Conservation (phyloP, 2,113 vertebrate species). For the Lepus timidus region DNA sequence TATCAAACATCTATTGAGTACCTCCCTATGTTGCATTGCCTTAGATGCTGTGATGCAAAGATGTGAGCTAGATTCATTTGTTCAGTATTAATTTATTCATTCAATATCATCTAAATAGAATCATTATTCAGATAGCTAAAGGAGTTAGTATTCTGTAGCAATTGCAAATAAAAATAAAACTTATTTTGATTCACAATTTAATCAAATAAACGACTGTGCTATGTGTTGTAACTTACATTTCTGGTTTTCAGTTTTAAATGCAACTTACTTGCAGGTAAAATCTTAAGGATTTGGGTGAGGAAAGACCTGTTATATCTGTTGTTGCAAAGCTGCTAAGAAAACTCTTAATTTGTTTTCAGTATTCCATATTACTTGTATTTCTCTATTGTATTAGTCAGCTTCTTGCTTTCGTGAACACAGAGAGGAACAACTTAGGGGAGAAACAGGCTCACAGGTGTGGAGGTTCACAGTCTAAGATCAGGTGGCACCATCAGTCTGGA, state of each 20-base stretch:
- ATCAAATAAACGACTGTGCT: not conserved
- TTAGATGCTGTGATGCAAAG: not conserved
- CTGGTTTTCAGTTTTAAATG: slow-evolving; percentile 27
- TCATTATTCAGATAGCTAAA: not conserved
- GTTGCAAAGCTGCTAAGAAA: not conserved
- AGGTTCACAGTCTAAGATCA: no score
- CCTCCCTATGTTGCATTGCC: not conserved
- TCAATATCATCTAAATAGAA: not conserved
- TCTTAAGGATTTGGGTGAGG: not conserved
- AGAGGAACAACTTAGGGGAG: no score
- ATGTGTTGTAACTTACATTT: not conserved
- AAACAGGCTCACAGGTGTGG: no score
- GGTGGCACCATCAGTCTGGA: no score
- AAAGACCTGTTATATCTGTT: not conserved
- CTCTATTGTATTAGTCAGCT: not conserved
- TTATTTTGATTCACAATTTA: slow-evolving; percentile 26
- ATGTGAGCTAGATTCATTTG: not conserved
- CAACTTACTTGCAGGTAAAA: not conserved
- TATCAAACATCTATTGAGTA: not conserved
- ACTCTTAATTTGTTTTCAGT: not conserved
- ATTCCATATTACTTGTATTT: slow-evolving; percentile 26
- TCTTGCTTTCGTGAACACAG: no score
- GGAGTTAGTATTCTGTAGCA: not conserved
- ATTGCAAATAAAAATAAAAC: not conserved
- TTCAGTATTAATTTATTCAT: slow-evolving; percentile 18